These are phyloP conservation scores for Palaemon carinicauda DNA, from an alignment of 1,140 invertebrate genomes.

Conservation along the genomic window DNA sequence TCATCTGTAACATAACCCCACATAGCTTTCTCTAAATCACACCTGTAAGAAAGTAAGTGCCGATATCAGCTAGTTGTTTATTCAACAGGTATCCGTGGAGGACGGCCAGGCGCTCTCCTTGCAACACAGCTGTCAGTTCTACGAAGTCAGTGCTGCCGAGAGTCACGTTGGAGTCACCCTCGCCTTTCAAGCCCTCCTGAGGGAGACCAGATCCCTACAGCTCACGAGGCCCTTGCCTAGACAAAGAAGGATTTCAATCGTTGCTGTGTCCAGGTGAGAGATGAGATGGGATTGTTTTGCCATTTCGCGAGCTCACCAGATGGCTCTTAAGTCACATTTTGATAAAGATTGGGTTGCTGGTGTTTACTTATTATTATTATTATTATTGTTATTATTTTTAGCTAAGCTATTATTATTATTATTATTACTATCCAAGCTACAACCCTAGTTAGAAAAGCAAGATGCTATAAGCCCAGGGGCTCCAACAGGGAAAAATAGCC, in stretches of 20 bases:
- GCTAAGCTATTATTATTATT: neutral
- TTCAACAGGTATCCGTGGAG: slow-evolving; percentile 78
- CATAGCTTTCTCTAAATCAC: too few relatives aligned
- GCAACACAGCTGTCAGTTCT: slow-evolving; percentile 82
- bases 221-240: slow-evolving; percentile 75
- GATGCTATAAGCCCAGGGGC: too few relatives aligned
- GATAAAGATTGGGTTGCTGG: too few relatives aligned
- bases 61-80: neutral
- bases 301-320: neutral
- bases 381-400: neutral
- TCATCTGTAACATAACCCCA: too few relatives aligned
- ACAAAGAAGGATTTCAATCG: slow-evolving; percentile 77
- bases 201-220: slow-evolving; percentile 78
- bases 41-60: too few relatives aligned
- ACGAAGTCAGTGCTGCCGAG: slow-evolving; percentile 85
- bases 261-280: slow-evolving; percentile 74
- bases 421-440: neutral
- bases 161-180: slow-evolving; percentile 79
- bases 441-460: too few relatives aligned
- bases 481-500: too few relatives aligned
- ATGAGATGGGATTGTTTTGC: neutral
- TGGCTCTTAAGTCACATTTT: too few relatives aligned
- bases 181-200: slow-evolving; percentile 80
- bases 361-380: neutral
- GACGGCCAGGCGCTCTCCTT: slow-evolving; percentile 82